Conservation (phyloP, 2,888 invertebrate genomes). For the Dione juno region DNA sequence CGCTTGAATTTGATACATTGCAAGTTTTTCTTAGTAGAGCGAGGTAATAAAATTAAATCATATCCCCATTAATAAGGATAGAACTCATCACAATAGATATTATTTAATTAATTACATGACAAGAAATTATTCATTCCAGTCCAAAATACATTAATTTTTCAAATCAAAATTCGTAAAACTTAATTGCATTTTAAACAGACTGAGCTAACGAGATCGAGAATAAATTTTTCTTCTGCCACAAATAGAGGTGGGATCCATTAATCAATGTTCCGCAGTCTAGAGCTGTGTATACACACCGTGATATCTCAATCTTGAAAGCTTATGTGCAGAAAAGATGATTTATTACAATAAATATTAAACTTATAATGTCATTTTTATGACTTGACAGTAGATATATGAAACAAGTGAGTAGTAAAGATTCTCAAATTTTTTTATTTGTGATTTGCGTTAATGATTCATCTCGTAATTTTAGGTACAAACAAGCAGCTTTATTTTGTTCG, state of each 20-base stretch:
- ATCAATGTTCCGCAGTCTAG: slow-evolving; percentile 26
- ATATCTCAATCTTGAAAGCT: slow-evolving; percentile 24
- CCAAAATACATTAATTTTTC: slow-evolving; percentile 1
- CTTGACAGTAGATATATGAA: too few relatives aligned
- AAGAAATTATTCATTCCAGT: background rate
- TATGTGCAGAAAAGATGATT: slow-evolving; percentile 9
- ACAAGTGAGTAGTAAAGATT: too few relatives aligned
- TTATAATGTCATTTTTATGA: background rate
- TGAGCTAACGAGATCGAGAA: slow-evolving; percentile 40
- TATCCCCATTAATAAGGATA: too few relatives aligned
- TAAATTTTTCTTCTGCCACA: slow-evolving; percentile 38
- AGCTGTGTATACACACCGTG: slow-evolving; percentile 22
- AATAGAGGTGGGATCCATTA: slow-evolving; percentile 35
- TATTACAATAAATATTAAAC: background rate
- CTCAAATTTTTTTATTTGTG: too few relatives aligned
- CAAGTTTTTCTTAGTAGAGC: too few relatives aligned
- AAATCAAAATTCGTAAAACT: slow-evolving; percentile 27
- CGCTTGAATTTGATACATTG: too few relatives aligned
- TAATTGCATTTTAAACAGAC: slow-evolving; percentile 33
- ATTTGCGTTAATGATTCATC: too few relatives aligned
- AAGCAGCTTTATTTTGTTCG: too few relatives aligned
- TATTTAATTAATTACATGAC: too few relatives aligned
- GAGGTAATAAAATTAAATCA: too few relatives aligned
- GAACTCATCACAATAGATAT: too few relatives aligned
- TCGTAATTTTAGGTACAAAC: too few relatives aligned